Conservation (phyloP, 2,113 vertebrate genomes). For the Antechinus flavipes region DNA sequence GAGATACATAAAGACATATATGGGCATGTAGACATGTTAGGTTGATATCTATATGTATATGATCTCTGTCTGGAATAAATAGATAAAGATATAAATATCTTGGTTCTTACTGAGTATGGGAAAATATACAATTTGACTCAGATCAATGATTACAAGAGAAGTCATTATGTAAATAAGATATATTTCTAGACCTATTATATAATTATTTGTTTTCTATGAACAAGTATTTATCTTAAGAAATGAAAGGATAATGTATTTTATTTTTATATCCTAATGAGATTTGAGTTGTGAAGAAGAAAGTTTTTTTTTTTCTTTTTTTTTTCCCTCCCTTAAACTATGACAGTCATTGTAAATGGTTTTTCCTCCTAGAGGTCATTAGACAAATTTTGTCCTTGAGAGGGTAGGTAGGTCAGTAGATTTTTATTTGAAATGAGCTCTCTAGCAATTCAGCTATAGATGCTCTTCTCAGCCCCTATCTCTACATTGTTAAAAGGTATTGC, state of each 20-base stretch:
- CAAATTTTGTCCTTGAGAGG: constrained; percentile 77
- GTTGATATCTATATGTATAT: no score
- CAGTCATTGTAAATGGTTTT: constrained; percentile 57
- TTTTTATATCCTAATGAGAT: constrained; percentile 67
- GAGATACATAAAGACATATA: no score
- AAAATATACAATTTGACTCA: no score
- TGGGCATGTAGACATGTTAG: no score
- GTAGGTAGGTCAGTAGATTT: constrained; percentile 69
- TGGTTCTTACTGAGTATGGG: no score
- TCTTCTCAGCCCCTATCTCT: constrained; percentile 24
- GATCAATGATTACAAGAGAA: no score
- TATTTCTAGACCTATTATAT: no score
- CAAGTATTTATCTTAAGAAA: no score
- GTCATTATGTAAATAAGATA: no score
- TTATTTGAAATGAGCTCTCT: constrained; percentile 52
- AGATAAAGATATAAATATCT: no score
- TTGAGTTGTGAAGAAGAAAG: constrained; percentile 49
- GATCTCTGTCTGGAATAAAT: no score
- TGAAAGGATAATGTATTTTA: constrained; percentile 24
- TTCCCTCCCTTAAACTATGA: constrained; percentile 15
- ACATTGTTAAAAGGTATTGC: constrained; percentile 35
- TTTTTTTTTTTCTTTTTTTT: neutral
- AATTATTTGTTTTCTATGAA: no score
- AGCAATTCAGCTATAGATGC: constrained; percentile 52
- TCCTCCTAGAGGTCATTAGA: constrained; percentile 68